Conservation (phyloP, 2,888 invertebrate genomes). For the Crossocerus cetratus region DNA sequence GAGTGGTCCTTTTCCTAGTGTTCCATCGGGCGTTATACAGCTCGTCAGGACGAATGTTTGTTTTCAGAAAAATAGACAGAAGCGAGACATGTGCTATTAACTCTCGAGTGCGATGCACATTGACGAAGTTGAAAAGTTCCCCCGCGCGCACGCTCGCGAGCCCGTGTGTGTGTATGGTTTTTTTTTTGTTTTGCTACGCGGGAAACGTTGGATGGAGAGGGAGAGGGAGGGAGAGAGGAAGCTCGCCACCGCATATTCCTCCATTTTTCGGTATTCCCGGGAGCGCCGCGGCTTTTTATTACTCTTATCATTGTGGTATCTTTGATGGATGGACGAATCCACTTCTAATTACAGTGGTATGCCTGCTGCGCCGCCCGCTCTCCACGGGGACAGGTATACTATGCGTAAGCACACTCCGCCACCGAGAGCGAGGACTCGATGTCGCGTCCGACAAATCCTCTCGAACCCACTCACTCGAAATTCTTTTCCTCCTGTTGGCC, state of each 20-base stretch:
- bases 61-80: slow-evolving; percentile 61
- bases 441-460: too few species aligned
- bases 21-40: slow-evolving; percentile 59
- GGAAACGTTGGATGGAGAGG: too few species aligned
- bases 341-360: slow-evolving; percentile 4
- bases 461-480: too few species aligned
- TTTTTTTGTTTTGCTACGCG: background rate
- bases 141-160: too few species aligned
- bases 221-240: too few species aligned
- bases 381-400: too few species aligned
- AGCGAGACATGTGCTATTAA: slow-evolving; percentile 54
- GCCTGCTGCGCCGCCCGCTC: background rate
- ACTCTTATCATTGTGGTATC: slow-evolving; percentile 19
- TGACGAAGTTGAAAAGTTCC: slow-evolving; percentile 53
- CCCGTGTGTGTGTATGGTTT: slow-evolving; percentile 34
- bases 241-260: slow-evolving; percentile 30
- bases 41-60: slow-evolving; percentile 63
- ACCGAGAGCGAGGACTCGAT: too few species aligned
- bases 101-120: slow-evolving; percentile 49
- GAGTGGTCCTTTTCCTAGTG: slow-evolving; percentile 60
- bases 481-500: background rate
- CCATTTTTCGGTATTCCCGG: slow-evolving; percentile 22
- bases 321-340: slow-evolving; percentile 8
- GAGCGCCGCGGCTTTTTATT: slow-evolving; percentile 39
- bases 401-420: too few species aligned